Base-by-base conservation (phyloP, 2,113 vertebrate species). In the Cettia cetti region DNA sequence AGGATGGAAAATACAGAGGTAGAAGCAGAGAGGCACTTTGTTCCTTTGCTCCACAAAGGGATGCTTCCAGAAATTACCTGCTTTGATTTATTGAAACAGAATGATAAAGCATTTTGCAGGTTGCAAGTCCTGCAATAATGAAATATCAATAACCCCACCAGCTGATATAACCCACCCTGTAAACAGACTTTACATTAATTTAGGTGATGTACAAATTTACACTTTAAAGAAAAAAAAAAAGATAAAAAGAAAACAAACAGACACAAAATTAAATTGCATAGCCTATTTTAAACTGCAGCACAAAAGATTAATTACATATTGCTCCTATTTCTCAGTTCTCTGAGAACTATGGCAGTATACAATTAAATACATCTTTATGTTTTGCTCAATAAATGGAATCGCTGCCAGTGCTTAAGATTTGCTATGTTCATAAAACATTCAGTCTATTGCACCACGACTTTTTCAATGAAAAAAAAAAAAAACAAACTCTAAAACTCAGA, bases 351-450 rank as follows among this genome's bases (percentile, higher is more conserved):
- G 9, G 45, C 21, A 87, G 19, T 37, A 91, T 59, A 45, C 37
- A 68, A 57, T 24, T 69, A 40, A 68, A 86, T 49, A 33, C 15
- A 79, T 68, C 30, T 89, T 95, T 61, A 89, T 68, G 26, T 53
- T 95, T 92, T 76, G 45, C 13, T 95, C 65, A 92, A 60, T 89
- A 89, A 76, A 76, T 76, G 42, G 54, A 91, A 87, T 33, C 87
- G 22, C 28, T 82, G 37, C 70, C 45, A 87, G 28, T 39, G 54
- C 28, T 81, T 68, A 52, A 72, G 57, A 37, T 59, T 82, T 86
- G 92, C 22, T 76, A 53, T 33, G 27, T 18, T n/a, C 40, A 44
- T 85, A 85, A 92, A 82, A 90, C 13, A 39, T 85, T 33, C 44
- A 42, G 11, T 57, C 57, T 82, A 30, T 44, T 69, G 27, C 37